These are phyloP conservation scores for Caenorhabditis panamensis DNA, from an alignment of 2,888 invertebrate genomes.

Conservation along the genomic window DNA sequence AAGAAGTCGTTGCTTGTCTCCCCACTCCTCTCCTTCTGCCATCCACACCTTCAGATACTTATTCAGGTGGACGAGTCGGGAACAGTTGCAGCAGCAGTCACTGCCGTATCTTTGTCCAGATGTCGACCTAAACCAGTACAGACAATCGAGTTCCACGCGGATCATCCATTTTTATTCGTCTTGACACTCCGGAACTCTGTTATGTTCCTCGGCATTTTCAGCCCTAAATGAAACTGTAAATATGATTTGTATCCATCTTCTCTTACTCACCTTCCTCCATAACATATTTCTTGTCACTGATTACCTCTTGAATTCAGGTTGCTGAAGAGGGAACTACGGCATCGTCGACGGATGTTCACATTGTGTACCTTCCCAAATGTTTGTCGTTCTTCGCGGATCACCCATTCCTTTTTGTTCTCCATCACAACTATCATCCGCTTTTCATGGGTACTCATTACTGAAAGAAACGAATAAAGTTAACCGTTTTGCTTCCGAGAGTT, in stretches of 20 bases:
- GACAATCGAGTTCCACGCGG: constrained; percentile 51
- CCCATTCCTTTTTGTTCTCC: constrained; percentile 65
- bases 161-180: constrained; percentile 70
- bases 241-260: neutral
- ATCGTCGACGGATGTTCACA: constrained; percentile 34
- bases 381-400: constrained; percentile 64
- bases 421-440: constrained; percentile 6
- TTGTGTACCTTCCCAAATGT: neutral
- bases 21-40: neutral
- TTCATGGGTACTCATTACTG: constrained; percentile 2
- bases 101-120: constrained; percentile 19
- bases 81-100: constrained; percentile 73
- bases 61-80: constrained; percentile 69
- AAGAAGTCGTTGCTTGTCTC: too few relatives aligned
- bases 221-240: constrained; percentile 3
- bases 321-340: constrained; percentile 67
- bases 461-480: neutral
- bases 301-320: constrained; percentile 60
- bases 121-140: neutral
- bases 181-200: constrained; percentile 25
- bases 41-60: neutral
- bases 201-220: constrained; percentile 32
- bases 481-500: too few relatives aligned
- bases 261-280: neutral
- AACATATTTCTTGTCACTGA: neutral